Evolutionary conservation across 1,140 invertebrate species (phyloP).

Genomic region (Penaeus chinensis): DNA sequence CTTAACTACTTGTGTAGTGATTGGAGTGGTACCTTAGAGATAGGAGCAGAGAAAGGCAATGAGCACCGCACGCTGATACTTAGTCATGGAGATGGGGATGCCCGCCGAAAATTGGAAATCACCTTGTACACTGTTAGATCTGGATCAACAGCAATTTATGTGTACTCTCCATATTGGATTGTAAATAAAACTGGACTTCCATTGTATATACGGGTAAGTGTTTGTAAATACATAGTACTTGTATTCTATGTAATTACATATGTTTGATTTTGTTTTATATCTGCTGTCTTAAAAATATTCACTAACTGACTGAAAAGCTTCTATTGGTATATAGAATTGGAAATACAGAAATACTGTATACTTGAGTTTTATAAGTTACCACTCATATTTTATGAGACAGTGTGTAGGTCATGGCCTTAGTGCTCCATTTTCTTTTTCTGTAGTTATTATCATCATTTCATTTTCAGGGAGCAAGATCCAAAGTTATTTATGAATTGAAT

Average conservation of each 20-base stretch:
- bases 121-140: slow-evolving; percentile 76
- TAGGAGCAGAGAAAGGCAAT: slow-evolving; percentile 78
- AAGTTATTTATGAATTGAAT: slow-evolving; percentile 76
- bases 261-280: neutral
- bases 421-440: neutral
- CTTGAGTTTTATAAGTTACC: neutral
- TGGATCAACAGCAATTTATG: slow-evolving; percentile 75
- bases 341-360: neutral
- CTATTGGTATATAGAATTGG: too few relatives aligned
- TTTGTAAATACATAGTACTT: neutral
- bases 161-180: slow-evolving; percentile 91
- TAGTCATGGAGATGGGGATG: slow-evolving; percentile 71
- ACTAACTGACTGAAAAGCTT: too few relatives aligned
- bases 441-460: slow-evolving; percentile 42
- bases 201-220: slow-evolving; percentile 67
- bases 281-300: too few relatives aligned
- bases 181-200: slow-evolving; percentile 87
- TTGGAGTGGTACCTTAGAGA: slow-evolving; percentile 79
- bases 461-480: slow-evolving; percentile 76
- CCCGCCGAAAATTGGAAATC: slow-evolving; percentile 74
- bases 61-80: slow-evolving; percentile 76
- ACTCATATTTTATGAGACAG: too few relatives aligned
- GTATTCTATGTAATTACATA: neutral
- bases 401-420: too few relatives aligned
- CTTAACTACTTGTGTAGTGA: slow-evolving; percentile 76